Conservation (phyloP, 2,888 invertebrate species). For the Chorisops tibialis region DNA sequence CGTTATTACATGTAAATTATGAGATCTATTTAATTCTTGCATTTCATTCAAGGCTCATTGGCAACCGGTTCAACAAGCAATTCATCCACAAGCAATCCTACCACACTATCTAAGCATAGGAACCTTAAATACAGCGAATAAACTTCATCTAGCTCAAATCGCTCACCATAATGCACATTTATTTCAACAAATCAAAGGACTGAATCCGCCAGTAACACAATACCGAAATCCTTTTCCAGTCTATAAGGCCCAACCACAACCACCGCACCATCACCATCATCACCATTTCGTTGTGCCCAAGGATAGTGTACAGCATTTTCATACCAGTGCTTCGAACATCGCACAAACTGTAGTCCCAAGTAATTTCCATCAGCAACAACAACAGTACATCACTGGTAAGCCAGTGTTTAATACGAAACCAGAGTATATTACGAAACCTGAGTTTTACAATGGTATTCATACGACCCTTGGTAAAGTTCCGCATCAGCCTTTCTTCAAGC, state of each 20-base stretch:
- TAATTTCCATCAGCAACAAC: constrained; percentile 22
- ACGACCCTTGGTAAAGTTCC: constrained; percentile 26
- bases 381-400: constrained; percentile 20
- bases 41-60: constrained; percentile 26
- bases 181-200: constrained; percentile 30
- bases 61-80: constrained; percentile 22
- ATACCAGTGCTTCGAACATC: constrained; percentile 30
- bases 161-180: constrained; percentile 34
- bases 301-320: constrained; percentile 18
- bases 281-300: neutral
- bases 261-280: neutral
- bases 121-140: constrained; percentile 28
- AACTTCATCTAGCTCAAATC: constrained; percentile 30
- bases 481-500: constrained; percentile 1
- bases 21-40: neutral
- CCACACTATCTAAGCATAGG: constrained; percentile 30
- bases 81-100: constrained; percentile 9
- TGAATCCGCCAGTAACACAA: constrained; percentile 30
- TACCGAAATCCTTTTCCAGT: constrained; percentile 29
- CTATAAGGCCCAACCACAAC: constrained; percentile 5
- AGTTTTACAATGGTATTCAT: constrained; percentile 29
- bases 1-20: no score
- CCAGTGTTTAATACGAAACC: constrained; percentile 28
- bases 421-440: constrained; percentile 13
- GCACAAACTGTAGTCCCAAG: constrained; percentile 30